Percentiles rank a stretch among this genome's conserved stretches.
phyloP scores from a whole-genome alignment of 2,888 invertebrate species.

The Acronicta alni region DNA sequence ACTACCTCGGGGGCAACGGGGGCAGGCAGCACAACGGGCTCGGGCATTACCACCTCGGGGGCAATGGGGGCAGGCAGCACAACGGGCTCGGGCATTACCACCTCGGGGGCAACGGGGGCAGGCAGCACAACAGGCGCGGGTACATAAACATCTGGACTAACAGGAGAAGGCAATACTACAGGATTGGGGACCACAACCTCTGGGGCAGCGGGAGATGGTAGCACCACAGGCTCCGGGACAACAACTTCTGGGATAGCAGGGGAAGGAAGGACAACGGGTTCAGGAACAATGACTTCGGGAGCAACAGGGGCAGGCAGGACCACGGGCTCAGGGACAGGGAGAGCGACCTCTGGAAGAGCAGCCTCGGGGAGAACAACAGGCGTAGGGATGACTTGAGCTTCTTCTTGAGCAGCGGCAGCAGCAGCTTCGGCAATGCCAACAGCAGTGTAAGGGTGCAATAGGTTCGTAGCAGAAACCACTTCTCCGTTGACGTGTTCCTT shows the following conservation, averaged over 20 bases:
- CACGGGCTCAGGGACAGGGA: conserved; percentile 31
- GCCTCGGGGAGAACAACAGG: conserved; percentile 37
- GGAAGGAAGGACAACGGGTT: conserved; percentile 46
- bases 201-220: conserved; percentile 42
- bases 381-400: neutral
- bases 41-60: conserved; percentile 33
- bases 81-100: conserved; percentile 39
- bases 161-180: conserved; percentile 33
- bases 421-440: conserved; percentile 71
- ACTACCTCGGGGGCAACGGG: conserved; percentile 38
- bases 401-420: conserved; percentile 33
- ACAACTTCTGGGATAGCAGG: conserved; percentile 41
- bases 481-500: conserved; percentile 68
- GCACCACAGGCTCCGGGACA: conserved; percentile 23
- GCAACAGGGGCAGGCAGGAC: conserved; percentile 32
- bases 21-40: conserved; percentile 38
- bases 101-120: conserved; percentile 28
- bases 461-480: conserved; percentile 62
- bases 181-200: conserved; percentile 39
- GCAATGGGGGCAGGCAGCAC: conserved; percentile 35
- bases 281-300: conserved; percentile 35
- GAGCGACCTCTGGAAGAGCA: conserved; percentile 27
- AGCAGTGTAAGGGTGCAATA: conserved; percentile 72
- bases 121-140: conserved; percentile 44
- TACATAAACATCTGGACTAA: conserved; percentile 26